Percentiles rank a stretch among this genome's conserved stretches.
These are phyloP conservation scores for Heliconius ethilla DNA, from an alignment of 2,888 invertebrate genomes.

Conservation along the genomic window DNA sequence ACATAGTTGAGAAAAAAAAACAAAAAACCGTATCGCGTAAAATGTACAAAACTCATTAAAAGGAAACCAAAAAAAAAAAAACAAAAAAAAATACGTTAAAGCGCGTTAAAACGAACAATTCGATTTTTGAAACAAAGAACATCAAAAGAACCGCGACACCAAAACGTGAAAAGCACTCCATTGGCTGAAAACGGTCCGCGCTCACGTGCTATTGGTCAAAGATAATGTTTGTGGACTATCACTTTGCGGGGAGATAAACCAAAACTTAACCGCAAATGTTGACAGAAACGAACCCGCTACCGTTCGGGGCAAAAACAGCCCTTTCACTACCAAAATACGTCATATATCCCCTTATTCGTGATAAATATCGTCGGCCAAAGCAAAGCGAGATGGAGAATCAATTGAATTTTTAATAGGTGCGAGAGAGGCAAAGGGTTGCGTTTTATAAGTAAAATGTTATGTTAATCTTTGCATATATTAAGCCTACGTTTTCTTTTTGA, in stretches of 20 bases:
- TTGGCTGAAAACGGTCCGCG: slow-evolving; percentile 72
- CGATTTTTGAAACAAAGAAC: slow-evolving; percentile 48
- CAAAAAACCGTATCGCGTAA: slow-evolving; percentile 7
- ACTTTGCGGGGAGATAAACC: slow-evolving; percentile 77
- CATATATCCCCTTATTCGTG: slow-evolving; percentile 39
- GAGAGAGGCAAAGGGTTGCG: slow-evolving; percentile 54
- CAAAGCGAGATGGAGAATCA: slow-evolving; percentile 61
- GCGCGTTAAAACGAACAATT: slow-evolving; percentile 37
- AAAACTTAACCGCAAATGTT: slow-evolving; percentile 75
- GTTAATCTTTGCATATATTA: slow-evolving; percentile 43
- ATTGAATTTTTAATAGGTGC: slow-evolving; percentile 53
- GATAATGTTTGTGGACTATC: slow-evolving; percentile 78
- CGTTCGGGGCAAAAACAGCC: slow-evolving; percentile 50
- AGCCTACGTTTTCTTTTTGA: slow-evolving; percentile 35
- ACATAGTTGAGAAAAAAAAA: background rate
- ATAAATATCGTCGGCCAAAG: slow-evolving; percentile 35
- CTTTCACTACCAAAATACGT: slow-evolving; percentile 44
- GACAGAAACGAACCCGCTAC: slow-evolving; percentile 59
- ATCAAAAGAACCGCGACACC: slow-evolving; percentile 63
- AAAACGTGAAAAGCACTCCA: slow-evolving; percentile 60
- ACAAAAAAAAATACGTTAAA: slow-evolving; percentile 14
- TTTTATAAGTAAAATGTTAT: slow-evolving; percentile 46
- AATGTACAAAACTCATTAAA: slow-evolving; percentile 35
- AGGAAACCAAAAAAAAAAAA: slow-evolving; percentile 29
- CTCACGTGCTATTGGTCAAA: slow-evolving; percentile 78